Evolutionary conservation across 2,797 vertebrate species (phyloP).

Genomic region (Macrochelys suwanniensis): DNA sequence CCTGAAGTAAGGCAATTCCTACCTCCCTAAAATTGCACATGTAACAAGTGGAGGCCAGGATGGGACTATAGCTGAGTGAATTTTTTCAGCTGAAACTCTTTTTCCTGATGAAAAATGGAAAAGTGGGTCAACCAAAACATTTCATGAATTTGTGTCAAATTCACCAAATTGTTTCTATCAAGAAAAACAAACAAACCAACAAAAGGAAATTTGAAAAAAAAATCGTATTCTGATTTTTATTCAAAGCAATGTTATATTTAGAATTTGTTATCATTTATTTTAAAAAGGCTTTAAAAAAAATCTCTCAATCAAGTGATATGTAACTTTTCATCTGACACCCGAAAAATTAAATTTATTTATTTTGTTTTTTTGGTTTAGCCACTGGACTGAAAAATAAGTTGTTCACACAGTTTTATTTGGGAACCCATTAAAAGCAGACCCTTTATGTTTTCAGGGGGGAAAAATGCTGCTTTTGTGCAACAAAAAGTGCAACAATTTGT

Average conservation of each 20-base stretch:
- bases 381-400: not conserved
- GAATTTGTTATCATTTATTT: not conserved
- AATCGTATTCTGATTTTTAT: not conserved
- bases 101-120: not conserved
- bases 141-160: not conserved
- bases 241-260: not conserved
- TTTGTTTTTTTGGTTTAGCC: too few species aligned
- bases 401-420: not conserved
- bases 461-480: not conserved
- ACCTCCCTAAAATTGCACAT: not conserved
- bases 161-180: not conserved
- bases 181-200: not conserved
- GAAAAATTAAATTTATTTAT: too few species aligned
- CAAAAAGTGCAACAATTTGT: not conserved
- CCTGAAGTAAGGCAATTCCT: not conserved
- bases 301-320: not conserved
- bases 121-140: not conserved
- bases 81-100: not conserved
- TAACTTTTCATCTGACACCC: not conserved
- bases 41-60: not conserved
- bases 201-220: not conserved
- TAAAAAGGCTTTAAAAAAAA: not conserved
- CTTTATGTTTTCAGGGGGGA: not conserved
- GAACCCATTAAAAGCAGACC: not conserved
- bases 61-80: not conserved